Conservation (phyloP, 2,797 vertebrate genomes). For the Alectoris magna region DNA sequence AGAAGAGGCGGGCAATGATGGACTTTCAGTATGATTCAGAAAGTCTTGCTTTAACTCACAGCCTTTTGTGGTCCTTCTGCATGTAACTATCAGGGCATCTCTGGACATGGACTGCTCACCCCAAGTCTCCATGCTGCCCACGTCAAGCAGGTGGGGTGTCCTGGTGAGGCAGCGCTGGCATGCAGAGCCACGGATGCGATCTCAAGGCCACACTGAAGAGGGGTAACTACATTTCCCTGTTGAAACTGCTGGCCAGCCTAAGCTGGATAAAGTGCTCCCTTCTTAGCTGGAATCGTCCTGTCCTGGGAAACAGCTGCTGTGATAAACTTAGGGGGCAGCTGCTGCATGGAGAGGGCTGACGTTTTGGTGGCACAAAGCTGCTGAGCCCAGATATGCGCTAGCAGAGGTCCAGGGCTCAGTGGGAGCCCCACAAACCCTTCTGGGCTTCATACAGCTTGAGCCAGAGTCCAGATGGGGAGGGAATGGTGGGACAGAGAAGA, state of each 20-base stretch:
- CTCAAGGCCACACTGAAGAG: slow-evolving; percentile 37
- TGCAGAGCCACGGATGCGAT: fast-evolving
- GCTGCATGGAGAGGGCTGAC: not conserved
- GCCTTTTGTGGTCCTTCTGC: not conserved
- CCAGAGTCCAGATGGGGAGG: not conserved
- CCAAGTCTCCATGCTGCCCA: not conserved
- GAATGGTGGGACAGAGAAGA: not conserved
- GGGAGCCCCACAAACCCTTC: not conserved
- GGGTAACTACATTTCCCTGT: slow-evolving; percentile 54
- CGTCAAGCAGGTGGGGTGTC: not conserved
- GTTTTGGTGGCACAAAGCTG: fast-evolving
- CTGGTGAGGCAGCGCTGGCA: not conserved
- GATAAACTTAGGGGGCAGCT: slow-evolving; percentile 52
- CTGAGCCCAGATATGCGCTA: fast-evolving
- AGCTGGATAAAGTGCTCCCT: slow-evolving; percentile 64
- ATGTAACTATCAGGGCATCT: not conserved
- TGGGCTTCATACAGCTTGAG: not conserved
- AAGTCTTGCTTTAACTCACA: not conserved
- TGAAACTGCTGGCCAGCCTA: slow-evolving; percentile 31
- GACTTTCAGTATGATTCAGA: not conserved
- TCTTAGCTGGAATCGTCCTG: slow-evolving; percentile 14
- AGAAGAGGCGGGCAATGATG: not conserved
- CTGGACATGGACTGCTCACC: not conserved
- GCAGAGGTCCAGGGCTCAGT: fast-evolving
- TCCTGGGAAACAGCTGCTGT: slow-evolving; percentile 51